A percentile compares a stretch with the other conserved stretches of the same genome.
These are phyloP conservation scores for Chymomyza costata DNA, from an alignment of 1,140 invertebrate species.

Conservation along the genomic window DNA sequence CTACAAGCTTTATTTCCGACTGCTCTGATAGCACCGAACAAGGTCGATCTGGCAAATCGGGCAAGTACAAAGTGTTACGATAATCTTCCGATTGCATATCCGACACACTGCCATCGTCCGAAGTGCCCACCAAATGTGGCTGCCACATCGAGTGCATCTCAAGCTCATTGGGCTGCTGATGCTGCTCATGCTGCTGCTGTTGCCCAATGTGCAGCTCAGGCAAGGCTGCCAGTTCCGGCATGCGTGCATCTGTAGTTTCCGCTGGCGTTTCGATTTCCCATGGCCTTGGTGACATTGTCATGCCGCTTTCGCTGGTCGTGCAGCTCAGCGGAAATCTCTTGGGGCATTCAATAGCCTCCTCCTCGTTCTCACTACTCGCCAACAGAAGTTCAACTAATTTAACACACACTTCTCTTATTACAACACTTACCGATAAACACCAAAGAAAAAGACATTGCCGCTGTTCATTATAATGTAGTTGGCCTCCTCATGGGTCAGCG, in stretches of 20 bases:
- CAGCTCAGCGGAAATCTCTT: conserved; percentile 41
- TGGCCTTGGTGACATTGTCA: conserved; percentile 52
- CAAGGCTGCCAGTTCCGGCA: conserved; percentile 34
- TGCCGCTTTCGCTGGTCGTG: conserved; percentile 30
- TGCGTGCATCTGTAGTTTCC: conserved; percentile 60
- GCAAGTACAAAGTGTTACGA: conserved; percentile 39
- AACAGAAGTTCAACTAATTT: background rate
- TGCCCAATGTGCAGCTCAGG: conserved; percentile 1
- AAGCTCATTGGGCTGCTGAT: too few relatives aligned
- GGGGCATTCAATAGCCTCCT: conserved; percentile 33
- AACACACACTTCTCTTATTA: background rate
- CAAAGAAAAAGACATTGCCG: conserved; percentile 86
- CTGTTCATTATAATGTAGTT: conserved; percentile 84
- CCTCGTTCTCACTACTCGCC: conserved; percentile 38
- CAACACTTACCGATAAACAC: conserved; percentile 76
- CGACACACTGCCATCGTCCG: conserved; percentile 48
- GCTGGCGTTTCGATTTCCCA: conserved; percentile 21
- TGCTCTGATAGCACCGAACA: conserved; percentile 61
- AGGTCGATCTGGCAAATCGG: conserved; percentile 63
- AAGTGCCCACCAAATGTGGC: too few relatives aligned
- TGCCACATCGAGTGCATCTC: too few relatives aligned
- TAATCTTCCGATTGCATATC: conserved; percentile 56
- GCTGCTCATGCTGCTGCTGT: too few relatives aligned
- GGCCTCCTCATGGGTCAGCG: conserved; percentile 86
- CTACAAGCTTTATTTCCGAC: conserved; percentile 76